Percentiles rank a stretch among this genome's conserved stretches.
phyloP scores from a whole-genome alignment of 2,113 vertebrate genomes.

The Cisticola juncidis region DNA sequence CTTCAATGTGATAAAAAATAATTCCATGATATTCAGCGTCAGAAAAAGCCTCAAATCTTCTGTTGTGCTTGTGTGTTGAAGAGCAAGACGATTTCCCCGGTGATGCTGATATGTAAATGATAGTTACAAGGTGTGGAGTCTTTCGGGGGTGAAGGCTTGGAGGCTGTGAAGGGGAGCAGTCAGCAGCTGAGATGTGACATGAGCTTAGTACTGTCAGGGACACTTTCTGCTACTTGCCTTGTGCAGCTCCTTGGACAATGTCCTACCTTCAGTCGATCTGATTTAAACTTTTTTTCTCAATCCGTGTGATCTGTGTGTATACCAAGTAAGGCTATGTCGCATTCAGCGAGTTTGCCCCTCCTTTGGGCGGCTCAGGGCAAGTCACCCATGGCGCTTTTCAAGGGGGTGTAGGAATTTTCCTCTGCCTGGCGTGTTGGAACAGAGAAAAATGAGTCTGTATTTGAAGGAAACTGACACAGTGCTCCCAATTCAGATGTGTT shows the following conservation, averaged over 20 bases:
- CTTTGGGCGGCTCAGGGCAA: not conserved
- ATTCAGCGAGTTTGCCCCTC: not conserved
- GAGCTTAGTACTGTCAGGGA: not conserved
- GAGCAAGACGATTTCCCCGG: not conserved
- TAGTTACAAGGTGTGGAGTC: not conserved
- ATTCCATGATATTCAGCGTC: not conserved
- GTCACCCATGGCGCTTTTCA: accelerated
- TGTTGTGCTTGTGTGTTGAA: not conserved
- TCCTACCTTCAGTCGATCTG: not conserved
- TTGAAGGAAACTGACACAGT: not conserved
- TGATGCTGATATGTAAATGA: not conserved
- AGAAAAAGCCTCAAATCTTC: not conserved
- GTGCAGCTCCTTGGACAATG: not conserved
- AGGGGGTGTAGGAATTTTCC: not conserved
- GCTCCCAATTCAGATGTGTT: not conserved
- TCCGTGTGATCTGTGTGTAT: no score
- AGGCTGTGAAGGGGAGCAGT: not conserved
- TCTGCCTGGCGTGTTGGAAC: accelerated
- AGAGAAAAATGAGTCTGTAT: not conserved
- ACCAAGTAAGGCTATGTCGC: not conserved
- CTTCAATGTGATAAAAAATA: not conserved
- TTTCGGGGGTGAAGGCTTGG: not conserved
- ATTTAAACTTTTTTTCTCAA: not conserved
- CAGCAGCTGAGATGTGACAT: not conserved
- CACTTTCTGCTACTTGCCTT: not conserved